phyloP scores from a whole-genome alignment of 2,797 vertebrate species.

The Rhabdophis nuchalis region DNA sequence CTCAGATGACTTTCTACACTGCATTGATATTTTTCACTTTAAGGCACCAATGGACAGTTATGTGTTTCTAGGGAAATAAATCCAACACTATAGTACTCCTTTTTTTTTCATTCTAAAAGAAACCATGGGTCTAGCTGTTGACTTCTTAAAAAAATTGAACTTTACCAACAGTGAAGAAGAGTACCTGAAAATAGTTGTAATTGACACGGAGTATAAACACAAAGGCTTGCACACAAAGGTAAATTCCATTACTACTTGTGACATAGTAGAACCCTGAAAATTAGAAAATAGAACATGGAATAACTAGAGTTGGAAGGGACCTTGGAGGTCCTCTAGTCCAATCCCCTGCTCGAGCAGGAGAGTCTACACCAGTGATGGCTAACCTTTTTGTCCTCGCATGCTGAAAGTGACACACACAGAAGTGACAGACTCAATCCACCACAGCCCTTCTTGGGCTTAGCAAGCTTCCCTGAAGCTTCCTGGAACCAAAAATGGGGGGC shows the following conservation, averaged over 20 bases:
- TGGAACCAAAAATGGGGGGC: too few species aligned
- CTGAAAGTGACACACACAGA: too few species aligned
- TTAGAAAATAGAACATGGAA: background rate
- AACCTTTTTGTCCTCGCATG: too few species aligned
- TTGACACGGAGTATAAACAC: too few species aligned
- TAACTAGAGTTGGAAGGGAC: background rate
- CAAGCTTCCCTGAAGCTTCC: too few species aligned
- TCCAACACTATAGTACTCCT: background rate
- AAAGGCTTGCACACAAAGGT: background rate
- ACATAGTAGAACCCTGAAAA: background rate
- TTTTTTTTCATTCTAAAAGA: background rate
- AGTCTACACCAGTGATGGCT: background rate
- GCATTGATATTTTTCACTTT: background rate
- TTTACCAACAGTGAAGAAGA: background rate
- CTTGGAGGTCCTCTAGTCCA: background rate
- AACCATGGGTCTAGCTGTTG: background rate
- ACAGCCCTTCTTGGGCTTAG: too few species aligned
- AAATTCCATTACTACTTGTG: background rate
- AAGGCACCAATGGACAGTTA: background rate
- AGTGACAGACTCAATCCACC: too few species aligned
- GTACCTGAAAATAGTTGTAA: background rate
- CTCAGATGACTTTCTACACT: background rate
- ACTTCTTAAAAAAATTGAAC: background rate
- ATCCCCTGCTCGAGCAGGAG: background rate
- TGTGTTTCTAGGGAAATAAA: background rate